Evolutionary conservation across 2,797 vertebrate genomes (phyloP).

Genomic region (Notoglanidium macrostoma): DNA sequence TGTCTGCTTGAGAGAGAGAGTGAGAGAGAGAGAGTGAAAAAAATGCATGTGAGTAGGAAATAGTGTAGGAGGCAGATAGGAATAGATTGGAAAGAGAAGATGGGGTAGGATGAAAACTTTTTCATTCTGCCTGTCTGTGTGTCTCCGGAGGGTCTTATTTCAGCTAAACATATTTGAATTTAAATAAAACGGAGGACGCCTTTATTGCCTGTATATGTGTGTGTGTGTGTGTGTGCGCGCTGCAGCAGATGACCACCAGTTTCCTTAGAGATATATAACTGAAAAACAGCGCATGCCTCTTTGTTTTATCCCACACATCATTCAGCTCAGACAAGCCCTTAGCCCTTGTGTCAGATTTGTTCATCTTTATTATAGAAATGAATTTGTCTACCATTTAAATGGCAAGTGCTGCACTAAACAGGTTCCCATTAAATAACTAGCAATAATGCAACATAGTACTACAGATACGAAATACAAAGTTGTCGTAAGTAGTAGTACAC

Average conservation of each 20-base stretch:
- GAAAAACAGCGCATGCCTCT: conserved; percentile 33
- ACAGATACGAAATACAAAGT: background rate
- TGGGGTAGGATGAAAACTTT: conserved; percentile 54
- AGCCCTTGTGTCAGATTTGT: conserved; percentile 30
- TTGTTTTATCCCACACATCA: conserved; percentile 26
- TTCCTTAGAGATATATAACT: conserved; percentile 46
- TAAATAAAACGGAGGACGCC: conserved; percentile 66
- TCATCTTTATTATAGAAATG: conserved; percentile 21
- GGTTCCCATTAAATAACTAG: background rate
- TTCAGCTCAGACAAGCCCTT: conserved; percentile 21
- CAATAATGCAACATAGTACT: background rate
- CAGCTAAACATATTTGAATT: conserved; percentile 69
- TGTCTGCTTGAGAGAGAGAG: background rate
- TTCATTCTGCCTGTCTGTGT: conserved; percentile 65
- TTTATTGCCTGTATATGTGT: conserved; percentile 65
- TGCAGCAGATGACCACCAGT: conserved; percentile 49
- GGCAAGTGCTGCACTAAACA: background rate
- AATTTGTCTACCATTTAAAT: conserved; percentile 24
- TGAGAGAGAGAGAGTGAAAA: conserved; percentile 45
- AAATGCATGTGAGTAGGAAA: conserved; percentile 40
- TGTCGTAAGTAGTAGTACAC: background rate
- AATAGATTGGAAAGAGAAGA: conserved; percentile 38
- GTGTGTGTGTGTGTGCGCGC: conserved; percentile 53
- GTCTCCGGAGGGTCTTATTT: conserved; percentile 69
- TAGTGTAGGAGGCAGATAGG: conserved; percentile 53